Base-by-base conservation (phyloP, 2,113 vertebrate genomes). In the Callithrix jacchus region DNA sequence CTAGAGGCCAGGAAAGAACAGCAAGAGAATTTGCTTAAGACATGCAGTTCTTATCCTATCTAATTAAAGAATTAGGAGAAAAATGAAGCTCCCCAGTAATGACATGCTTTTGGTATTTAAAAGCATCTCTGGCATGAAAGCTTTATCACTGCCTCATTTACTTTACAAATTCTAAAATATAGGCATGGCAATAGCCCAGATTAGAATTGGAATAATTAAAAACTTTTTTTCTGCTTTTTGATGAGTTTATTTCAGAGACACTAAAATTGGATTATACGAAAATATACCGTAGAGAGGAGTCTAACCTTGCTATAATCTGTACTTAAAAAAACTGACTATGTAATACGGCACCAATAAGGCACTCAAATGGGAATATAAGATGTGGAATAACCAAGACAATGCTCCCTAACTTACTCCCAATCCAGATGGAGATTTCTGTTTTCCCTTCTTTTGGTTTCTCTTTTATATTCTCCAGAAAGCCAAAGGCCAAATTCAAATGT, bases 61-160 rank as follows among this genome's bases (percentile, higher is more conserved):
- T 95, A 91, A 89, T 92, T 89, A 90, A 89, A 94, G 30, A 93
- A 92, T 92, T 94, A 91, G 42, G 6, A 42, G 73, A 76, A 95
- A 85, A 95, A 27, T 0, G 16, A 94, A 85, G 64, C n/a, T 81
- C 17, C 1, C 54, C 18, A 82, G 85, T 79, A 96, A 86, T 91
- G 58, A 93, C 66, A 79, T 17, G 42, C 40, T 61, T 89, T 91
- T 77, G 85, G 93, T 96, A 95, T 93, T 88, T 93, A 91, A 95
- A 96, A 87, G 40, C 56, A 13, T 93, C 66, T 93, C 88, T 94
- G 73, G 45, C 84, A 89, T 83, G 80, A 95, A 92, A 95, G 18
- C 47, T 93, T 83, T 49, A 95, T 92, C 56, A 74, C 5, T 66
- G 71, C 77, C 92, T 96, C 84, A 71, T 94, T 95, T 84, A 80